These are phyloP conservation scores for Bos taurus DNA, from an alignment of 2,113 vertebrate species.

Conservation along the genomic window DNA sequence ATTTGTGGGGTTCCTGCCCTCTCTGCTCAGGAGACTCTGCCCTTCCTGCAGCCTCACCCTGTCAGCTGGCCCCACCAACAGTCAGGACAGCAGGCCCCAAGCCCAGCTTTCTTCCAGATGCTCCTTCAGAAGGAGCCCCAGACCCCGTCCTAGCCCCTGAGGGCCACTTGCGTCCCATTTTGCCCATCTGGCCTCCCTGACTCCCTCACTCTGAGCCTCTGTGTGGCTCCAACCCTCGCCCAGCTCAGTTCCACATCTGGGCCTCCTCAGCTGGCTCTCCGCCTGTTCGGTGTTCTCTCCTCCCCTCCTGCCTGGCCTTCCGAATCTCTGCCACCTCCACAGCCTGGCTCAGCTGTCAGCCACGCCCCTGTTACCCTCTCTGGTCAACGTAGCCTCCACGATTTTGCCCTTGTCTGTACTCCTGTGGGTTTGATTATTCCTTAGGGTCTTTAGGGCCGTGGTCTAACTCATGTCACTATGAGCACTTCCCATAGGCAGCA, in stretches of 20 bases:
- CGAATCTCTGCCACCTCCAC: neutral
- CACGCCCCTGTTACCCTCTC: neutral
- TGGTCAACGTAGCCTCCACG: neutral
- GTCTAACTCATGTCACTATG: neutral
- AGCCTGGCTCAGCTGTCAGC: neutral
- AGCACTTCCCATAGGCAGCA: neutral
- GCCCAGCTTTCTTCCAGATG: neutral
- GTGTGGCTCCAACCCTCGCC: neutral
- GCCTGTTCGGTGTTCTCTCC: accelerated
- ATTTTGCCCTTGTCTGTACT: neutral
- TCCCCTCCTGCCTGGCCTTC: neutral
- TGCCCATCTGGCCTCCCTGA: neutral
- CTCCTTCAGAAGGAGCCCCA: neutral
- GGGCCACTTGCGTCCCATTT: accelerated
- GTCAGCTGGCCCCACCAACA: neutral
- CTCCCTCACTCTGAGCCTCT: neutral
- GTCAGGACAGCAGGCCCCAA: neutral
- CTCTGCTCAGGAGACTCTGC: neutral
- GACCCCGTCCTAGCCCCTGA: too few species aligned
- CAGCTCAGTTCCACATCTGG: neutral
- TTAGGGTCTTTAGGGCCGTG: neutral
- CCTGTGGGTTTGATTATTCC: neutral
- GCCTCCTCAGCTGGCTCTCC: neutral
- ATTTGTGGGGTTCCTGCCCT: neutral
- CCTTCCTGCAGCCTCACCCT: neutral